Conservation (phyloP, 2,797 vertebrate genomes). For the Sebastolobus altivelis region DNA sequence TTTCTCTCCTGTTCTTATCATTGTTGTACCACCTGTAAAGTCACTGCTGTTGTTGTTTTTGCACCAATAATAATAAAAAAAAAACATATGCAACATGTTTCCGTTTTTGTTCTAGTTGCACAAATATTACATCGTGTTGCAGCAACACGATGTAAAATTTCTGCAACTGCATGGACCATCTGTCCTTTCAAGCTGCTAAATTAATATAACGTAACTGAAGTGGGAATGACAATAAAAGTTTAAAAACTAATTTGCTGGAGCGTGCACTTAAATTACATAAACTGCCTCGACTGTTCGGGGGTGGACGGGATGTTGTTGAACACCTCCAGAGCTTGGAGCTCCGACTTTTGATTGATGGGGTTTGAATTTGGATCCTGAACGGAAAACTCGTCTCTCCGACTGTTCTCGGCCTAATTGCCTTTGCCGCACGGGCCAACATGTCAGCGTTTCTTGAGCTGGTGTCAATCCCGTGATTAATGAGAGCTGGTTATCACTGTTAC, state of each 20-base stretch:
- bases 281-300: not conserved
- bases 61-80: not conserved
- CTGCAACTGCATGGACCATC: too few relatives aligned
- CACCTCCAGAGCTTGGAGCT: not conserved
- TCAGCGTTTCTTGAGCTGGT: constrained; percentile 10
- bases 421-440: not conserved
- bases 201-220: not conserved
- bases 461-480: constrained; percentile 46
- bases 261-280: not conserved
- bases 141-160: not conserved
- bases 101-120: not conserved
- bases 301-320: not conserved
- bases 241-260: not conserved
- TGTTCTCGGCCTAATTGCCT: constrained; percentile 9
- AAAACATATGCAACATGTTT: too few relatives aligned
- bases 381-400: not conserved
- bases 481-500: constrained; percentile 13
- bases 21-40: not conserved
- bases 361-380: not conserved
- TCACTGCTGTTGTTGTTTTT: not conserved
- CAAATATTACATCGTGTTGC: not conserved
- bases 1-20: not conserved
- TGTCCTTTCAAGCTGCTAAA: not conserved
- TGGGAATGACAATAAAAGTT: not conserved
- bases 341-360: not conserved